Evolutionary conservation across 2,113 vertebrate genomes (phyloP), one percentile per base, ranked within the genome.

Genomic region (Mus spicilegus): DNA sequence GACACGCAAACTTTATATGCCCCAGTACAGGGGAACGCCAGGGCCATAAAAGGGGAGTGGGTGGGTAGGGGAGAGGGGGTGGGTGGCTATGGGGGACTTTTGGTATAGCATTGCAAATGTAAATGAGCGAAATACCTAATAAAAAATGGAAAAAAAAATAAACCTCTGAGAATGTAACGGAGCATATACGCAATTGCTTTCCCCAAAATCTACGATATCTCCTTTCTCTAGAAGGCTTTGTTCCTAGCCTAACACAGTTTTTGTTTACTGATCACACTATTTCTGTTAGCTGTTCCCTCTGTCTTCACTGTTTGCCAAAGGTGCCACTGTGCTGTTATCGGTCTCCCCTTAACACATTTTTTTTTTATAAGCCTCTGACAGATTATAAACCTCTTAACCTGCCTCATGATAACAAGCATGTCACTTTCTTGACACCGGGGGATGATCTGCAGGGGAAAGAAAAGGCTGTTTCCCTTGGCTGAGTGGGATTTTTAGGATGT

Each of bases 401-500:
- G 94, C 80, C 92, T 89, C 90, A 90, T 92, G 73, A 91, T 95
- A 95, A 89, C 96, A 80, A 96, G 77, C 51, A 89, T 97, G 96
- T 96, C 85, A 3, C 86, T 97, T 96, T 96, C 92, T 84, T 85
- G 94, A 96, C 39, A 65, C 42, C 13, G 61, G 93, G 88, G 76
- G 93, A 82, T 26, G 26, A 97, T 95, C 96, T 97, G 81, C 24
- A 39, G 87, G 97, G 96, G 89, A 97, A 96, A 95, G 73, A 91
- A 97, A 96, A 73, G 39, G 7, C 94, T 90, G 90, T 92, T 87
- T 97, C 95, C 85, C 46, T 91, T 91, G 96, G 96, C 95, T 77
- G 80, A 61, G 87, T 95, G 28, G 93, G 96, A 73, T 96, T 98
- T 88, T 96, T 73, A 92, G 84, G 20, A 93, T 93, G 56, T 97